phyloP scores from a whole-genome alignment of 2,888 invertebrate species.

The Cantharis rustica region DNA sequence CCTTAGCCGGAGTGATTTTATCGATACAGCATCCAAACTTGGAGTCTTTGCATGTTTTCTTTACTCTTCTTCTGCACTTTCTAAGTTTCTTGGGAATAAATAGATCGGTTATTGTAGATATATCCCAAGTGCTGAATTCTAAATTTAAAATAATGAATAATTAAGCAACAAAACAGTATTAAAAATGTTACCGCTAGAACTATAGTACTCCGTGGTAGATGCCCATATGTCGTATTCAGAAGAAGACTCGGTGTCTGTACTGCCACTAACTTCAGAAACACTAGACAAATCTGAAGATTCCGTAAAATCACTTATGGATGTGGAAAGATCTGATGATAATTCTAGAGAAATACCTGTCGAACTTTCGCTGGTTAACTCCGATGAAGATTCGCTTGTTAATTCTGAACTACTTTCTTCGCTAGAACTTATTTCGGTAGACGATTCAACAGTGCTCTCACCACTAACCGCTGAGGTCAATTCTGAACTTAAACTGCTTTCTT shows the following conservation, averaged over 20 bases:
- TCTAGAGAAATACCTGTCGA: background rate
- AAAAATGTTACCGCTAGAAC: background rate
- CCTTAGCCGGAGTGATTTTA: slow-evolving; percentile 73
- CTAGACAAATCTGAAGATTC: background rate
- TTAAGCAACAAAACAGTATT: background rate
- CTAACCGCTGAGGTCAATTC: slow-evolving; percentile 9
- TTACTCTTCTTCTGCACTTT: slow-evolving; percentile 66
- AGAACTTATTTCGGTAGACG: slow-evolving; percentile 31
- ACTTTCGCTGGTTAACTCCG: background rate
- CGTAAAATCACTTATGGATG: background rate
- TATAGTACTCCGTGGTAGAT: slow-evolving; percentile 41
- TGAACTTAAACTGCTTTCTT: slow-evolving; percentile 7
- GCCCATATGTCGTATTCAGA: slow-evolving; percentile 43
- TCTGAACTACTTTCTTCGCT: slow-evolving; percentile 22
- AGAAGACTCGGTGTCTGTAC: slow-evolving; percentile 32
- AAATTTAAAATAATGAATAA: background rate
- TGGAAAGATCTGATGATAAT: background rate
- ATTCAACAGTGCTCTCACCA: slow-evolving; percentile 8
- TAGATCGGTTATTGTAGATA: slow-evolving; percentile 61
- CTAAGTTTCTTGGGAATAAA: slow-evolving; percentile 58
- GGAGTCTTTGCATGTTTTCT: slow-evolving; percentile 64
- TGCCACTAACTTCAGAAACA: slow-evolving; percentile 26
- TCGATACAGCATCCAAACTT: slow-evolving; percentile 87
- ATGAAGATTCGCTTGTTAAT: slow-evolving; percentile 37
- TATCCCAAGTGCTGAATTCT: slow-evolving; percentile 52